These are phyloP conservation scores for Eueides isabella DNA, from an alignment of 1,140 invertebrate genomes.

Conservation along the genomic window DNA sequence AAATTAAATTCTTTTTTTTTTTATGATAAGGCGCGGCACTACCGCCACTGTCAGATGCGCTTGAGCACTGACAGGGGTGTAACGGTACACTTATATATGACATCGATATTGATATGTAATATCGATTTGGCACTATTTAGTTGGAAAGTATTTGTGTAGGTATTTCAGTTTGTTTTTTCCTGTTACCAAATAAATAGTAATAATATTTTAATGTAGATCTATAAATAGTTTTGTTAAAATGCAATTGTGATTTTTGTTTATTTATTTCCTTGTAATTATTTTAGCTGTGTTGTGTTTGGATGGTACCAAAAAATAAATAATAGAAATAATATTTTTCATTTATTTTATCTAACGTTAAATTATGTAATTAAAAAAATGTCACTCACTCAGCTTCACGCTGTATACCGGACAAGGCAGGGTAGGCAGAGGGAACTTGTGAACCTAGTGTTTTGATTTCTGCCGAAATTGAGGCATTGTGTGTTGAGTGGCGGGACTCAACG, in stretches of 20 bases:
- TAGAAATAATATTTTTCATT: too few relatives aligned
- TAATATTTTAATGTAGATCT: not conserved
- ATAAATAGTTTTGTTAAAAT: not conserved
- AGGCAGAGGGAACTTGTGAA: too few relatives aligned
- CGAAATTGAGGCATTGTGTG: too few relatives aligned
- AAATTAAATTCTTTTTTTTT: not conserved
- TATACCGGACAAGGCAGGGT: too few relatives aligned
- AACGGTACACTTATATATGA: not conserved
- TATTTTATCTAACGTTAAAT: too few relatives aligned
- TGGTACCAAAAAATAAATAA: too few relatives aligned
- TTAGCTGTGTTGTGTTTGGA: not conserved
- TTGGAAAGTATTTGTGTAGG: not conserved
- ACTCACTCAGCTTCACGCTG: too few relatives aligned
- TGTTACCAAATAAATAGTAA: not conserved
- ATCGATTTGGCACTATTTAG: conserved; percentile 1
- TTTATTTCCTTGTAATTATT: not conserved
- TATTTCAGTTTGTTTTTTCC: conserved; percentile 12
- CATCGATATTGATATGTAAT: not conserved
- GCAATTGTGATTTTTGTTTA: not conserved
- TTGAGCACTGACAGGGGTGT: not conserved
- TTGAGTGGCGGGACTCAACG: too few relatives aligned
- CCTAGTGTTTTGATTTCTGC: too few relatives aligned
- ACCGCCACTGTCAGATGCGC: not conserved
- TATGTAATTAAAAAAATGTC: too few relatives aligned
- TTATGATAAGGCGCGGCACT: not conserved